phyloP scores from a whole-genome alignment of 2,113 vertebrate species.

The Nannobrachium achirus region DNA sequence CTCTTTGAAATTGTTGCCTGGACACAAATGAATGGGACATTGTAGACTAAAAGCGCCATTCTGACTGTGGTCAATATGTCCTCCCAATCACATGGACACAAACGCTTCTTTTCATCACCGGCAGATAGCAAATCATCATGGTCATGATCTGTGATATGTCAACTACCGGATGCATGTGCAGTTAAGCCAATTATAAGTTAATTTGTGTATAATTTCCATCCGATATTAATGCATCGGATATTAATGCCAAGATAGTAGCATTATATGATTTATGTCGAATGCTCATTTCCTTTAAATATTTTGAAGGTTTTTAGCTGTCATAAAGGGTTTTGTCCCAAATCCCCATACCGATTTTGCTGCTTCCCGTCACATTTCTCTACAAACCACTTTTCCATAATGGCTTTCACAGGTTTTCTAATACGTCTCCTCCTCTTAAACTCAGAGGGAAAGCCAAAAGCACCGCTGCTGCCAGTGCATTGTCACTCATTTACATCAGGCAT shows the following conservation, averaged over 20 bases:
- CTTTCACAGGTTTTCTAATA: constrained; percentile 8
- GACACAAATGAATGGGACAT: constrained; percentile 22
- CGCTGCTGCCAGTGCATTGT: constrained; percentile 24
- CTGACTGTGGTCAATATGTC: constrained; percentile 16
- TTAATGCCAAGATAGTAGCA: constrained; percentile 15
- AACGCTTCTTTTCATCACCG: constrained; percentile 20
- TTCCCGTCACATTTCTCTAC: constrained; percentile 7
- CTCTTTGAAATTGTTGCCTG: constrained; percentile 17
- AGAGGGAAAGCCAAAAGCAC: not conserved
- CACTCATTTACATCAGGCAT: not conserved
- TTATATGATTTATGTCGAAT: constrained; percentile 29
- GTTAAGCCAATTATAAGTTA: constrained; percentile 48
- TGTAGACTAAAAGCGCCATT: constrained; percentile 50
- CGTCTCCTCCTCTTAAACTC: constrained; percentile 30
- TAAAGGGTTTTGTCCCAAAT: constrained; percentile 16
- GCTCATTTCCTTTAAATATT: constrained; percentile 17
- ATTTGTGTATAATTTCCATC: constrained; percentile 53
- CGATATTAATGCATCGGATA: constrained; percentile 46
- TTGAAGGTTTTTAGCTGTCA: constrained; percentile 26
- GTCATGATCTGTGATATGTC: constrained; percentile 20
- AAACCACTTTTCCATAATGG: constrained; percentile 9
- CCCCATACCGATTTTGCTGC: not conserved
- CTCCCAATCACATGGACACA: constrained; percentile 43
- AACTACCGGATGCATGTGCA: constrained; percentile 34
- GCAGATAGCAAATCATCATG: constrained; percentile 26